A percentile compares a stretch with the other conserved stretches of the same genome.
Evolutionary conservation across 2,797 vertebrate genomes (phyloP).

Genomic region (Luscinia megarhynchos): DNA sequence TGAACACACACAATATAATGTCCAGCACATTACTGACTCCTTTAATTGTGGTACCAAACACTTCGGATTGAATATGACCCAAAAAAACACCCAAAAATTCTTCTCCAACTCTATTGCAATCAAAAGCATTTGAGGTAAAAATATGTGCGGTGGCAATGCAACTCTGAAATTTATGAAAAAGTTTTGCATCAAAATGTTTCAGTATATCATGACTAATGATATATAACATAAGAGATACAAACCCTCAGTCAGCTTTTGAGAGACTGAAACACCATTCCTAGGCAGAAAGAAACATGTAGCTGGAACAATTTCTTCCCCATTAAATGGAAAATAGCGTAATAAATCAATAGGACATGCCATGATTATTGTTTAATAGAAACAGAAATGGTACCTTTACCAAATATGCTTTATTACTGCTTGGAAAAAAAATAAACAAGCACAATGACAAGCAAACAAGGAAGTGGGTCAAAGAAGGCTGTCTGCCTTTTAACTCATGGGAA

Average conservation of each 20-base stretch:
- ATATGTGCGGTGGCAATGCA: neutral
- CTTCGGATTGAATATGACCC: neutral
- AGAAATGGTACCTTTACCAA: neutral
- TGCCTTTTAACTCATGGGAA: neutral
- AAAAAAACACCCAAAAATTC: neutral
- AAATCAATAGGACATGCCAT: neutral
- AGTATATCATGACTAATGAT: neutral
- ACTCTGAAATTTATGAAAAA: neutral
- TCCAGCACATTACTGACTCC: neutral
- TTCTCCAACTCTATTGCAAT: neutral
- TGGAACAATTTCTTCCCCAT: neutral
- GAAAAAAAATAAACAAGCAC: neutral
- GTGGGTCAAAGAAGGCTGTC: rapidly evolving
- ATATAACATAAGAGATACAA: neutral
- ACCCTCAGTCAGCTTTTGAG: neutral
- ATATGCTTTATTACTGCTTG: neutral
- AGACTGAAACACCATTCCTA: neutral
- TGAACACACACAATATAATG: neutral
- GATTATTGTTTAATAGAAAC: neutral
- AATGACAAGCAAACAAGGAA: neutral
- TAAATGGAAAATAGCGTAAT: neutral
- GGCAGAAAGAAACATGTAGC: neutral
- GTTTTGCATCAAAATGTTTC: neutral
- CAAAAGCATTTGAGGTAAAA: neutral
- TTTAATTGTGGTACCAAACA: neutral